Percentiles rank a stretch among this genome's conserved stretches.
Conservation (phyloP, 1,140 invertebrate species). For the Trissolcus basalis region DNA sequence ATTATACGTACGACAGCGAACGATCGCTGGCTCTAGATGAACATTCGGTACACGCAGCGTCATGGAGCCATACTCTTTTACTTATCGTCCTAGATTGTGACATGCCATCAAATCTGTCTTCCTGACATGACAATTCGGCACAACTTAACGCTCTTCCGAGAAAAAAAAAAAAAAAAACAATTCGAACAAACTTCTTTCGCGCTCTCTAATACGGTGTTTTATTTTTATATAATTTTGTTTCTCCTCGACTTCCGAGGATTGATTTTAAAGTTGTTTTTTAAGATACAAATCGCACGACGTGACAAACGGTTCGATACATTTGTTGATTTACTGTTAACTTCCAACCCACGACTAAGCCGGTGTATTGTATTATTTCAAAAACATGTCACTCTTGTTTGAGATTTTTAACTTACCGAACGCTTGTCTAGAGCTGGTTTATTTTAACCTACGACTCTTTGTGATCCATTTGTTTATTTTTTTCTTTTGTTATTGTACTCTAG, state of each 20-base stretch:
- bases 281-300: too few species aligned
- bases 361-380: too few species aligned
- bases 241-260: too few species aligned
- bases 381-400: too few species aligned
- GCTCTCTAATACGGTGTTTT: conserved; percentile 1
- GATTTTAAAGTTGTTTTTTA: too few species aligned
- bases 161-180: conserved; percentile 33
- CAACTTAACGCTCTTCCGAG: conserved; percentile 40
- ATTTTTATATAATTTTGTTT: not conserved
- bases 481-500: conserved; percentile 31
- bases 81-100: not conserved
- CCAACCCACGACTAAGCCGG: too few species aligned
- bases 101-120: conserved; percentile 31
- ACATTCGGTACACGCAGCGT: not conserved
- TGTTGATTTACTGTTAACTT: too few species aligned
- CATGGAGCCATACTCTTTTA: too few species aligned
- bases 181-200: conserved; percentile 9
- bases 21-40: conserved; percentile 6
- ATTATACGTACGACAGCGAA: conserved; percentile 17
- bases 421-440: conserved; percentile 12
- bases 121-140: conserved; percentile 27
- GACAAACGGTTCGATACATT: too few species aligned
- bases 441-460: conserved; percentile 44
- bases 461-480: conserved; percentile 36
- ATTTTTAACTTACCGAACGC: conserved; percentile 1